Conservation (phyloP, 2,797 vertebrate genomes). For the Crotalus adamanteus region DNA sequence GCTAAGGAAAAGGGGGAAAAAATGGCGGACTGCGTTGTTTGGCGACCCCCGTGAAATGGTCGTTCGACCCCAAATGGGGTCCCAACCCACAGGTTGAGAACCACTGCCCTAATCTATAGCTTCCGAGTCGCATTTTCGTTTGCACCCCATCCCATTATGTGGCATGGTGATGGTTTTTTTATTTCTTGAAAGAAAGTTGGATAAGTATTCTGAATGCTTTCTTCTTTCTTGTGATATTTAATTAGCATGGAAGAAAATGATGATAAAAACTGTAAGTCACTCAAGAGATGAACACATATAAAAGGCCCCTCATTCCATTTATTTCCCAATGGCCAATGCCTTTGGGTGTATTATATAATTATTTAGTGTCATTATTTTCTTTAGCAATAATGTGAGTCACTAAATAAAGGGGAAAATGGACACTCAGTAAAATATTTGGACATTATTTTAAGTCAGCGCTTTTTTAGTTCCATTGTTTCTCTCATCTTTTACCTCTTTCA, state of each 20-base stretch:
- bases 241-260: constrained; percentile 16
- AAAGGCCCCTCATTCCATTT: constrained; percentile 5
- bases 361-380: not conserved
- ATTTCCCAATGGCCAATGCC: not conserved
- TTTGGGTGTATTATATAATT: not conserved
- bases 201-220: constrained; percentile 2
- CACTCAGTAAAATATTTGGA: not conserved
- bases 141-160: not conserved
- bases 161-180: not conserved
- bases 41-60: too few relatives aligned
- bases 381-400: not conserved
- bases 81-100: too few relatives aligned
- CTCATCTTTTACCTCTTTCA: too few relatives aligned
- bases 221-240: not conserved
- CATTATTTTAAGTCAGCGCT: not conserved
- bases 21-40: too few relatives aligned
- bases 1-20: too few relatives aligned
- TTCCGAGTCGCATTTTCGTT: not conserved
- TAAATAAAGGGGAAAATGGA: not conserved
- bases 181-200: constrained; percentile 1
- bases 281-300: constrained; percentile 1
- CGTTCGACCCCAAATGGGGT: too few relatives aligned
- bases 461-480: too few relatives aligned
- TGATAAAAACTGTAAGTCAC: not conserved
- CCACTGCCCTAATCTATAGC: not conserved